Evolutionary conservation across 2,797 vertebrate species (phyloP), one percentile per base, ranked within the genome.

Genomic region (Mormyrus hasselquistii): DNA sequence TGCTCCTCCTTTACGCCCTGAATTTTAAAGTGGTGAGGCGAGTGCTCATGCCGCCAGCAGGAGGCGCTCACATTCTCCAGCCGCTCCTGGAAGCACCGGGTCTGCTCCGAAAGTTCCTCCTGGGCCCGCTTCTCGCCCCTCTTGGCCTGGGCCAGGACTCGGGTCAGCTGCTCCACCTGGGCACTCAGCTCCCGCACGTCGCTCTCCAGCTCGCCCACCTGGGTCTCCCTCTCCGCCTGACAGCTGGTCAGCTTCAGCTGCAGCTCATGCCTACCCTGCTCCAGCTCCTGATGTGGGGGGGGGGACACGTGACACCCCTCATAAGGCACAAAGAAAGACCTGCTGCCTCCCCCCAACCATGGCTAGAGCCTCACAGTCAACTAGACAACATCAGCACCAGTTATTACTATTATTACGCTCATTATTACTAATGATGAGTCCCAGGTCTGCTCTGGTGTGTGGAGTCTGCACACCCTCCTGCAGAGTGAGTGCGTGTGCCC

Each of bases 141-240:
- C 90, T 96, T 94, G 0, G 95, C 93, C 89, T 95, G 88, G 0
- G 89, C 34, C 57, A 96, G 94, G 41, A 92, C 90, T 90, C 29
- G 90, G 10, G 89, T 94, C 89, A 96, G 95, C 44, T 19, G 90
- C 90, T 96, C 92, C 91, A 95, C 94, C 92, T 94, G 93, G 83
- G 44, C 49, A 16, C 92, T 94, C 92, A 96, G 93, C 52, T 95
- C 94, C 93, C 91, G 93, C 52, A 90, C 90, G 89, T 97, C 96
- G 89, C 91, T 90, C 94, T 97, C 96, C 94, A 97, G 93, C 76
- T 97, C 96, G 0, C 90, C 90, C 93, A 95, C 95, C 92, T 96
- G 96, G 92, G 94, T 95, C 93, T 96, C 94, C 96, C 95, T 95
- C 94, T 95, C 93, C 55, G 93, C 93, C 92, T 93, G 93, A 89